Evolutionary conservation across 2,113 vertebrate genomes (phyloP).

Genomic region (Thunnus maccoyii): DNA sequence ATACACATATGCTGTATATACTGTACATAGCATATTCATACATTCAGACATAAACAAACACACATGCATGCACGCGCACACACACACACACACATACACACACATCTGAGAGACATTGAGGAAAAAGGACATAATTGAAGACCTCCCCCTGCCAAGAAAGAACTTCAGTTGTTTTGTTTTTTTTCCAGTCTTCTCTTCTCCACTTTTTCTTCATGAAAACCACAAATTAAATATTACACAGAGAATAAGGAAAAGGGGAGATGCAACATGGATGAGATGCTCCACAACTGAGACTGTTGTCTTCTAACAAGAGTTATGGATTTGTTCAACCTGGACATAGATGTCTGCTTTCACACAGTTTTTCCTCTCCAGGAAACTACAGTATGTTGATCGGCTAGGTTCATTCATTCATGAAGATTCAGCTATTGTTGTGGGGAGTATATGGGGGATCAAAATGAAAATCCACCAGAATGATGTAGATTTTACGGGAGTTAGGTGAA

Average conservation of each 20-base stretch:
- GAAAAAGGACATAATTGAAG: constrained; percentile 33
- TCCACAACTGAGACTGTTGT: background rate
- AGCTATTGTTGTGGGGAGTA: background rate
- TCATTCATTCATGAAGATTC: background rate
- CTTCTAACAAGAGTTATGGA: background rate
- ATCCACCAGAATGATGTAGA: background rate
- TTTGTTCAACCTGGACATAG: background rate
- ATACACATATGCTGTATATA: constrained; percentile 42
- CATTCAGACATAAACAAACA: constrained; percentile 20
- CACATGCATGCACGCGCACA: background rate
- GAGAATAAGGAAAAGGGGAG: background rate
- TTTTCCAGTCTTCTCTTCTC: background rate
- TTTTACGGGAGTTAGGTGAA: too few species aligned
- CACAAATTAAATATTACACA: background rate
- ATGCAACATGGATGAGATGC: too few species aligned
- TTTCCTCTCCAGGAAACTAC: background rate
- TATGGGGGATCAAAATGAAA: background rate
- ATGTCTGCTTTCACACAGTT: background rate
- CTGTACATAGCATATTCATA: constrained; percentile 46
- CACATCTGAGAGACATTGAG: constrained; percentile 25
- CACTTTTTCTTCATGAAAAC: background rate
- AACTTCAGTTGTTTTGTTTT: background rate
- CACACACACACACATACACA: constrained; percentile 7
- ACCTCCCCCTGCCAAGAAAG: constrained; percentile 10
- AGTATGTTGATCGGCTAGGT: too few species aligned